phyloP scores from a whole-genome alignment of 2,113 vertebrate species.

The Myotis brandtii region DNA sequence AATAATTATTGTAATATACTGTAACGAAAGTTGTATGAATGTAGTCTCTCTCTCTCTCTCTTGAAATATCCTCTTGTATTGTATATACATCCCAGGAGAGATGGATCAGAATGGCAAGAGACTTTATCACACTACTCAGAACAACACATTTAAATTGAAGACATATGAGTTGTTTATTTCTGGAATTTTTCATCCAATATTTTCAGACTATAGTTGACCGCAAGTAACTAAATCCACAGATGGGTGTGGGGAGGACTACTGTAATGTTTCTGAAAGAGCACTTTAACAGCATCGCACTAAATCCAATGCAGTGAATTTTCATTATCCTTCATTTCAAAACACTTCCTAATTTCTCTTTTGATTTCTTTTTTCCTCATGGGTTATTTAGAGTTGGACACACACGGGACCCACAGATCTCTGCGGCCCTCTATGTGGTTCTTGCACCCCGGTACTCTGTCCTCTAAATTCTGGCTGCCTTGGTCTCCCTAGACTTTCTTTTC shows the following conservation, averaged over 20 bases:
- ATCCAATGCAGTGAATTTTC: neutral
- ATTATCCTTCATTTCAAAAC: slow-evolving; percentile 30
- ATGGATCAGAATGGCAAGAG: no score
- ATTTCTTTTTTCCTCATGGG: neutral
- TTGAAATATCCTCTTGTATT: neutral
- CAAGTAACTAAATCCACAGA: neutral
- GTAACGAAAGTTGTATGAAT: neutral
- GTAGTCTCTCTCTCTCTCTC: neutral
- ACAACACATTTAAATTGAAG: neutral
- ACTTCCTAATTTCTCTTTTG: slow-evolving; percentile 2
- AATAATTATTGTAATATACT: neutral
- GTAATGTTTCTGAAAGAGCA: neutral
- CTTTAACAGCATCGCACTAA: neutral
- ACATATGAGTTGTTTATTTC: neutral
- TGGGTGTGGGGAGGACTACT: neutral
- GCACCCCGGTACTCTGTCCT: neutral
- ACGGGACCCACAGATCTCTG: no score
- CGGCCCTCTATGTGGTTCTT: neutral
- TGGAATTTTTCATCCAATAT: neutral
- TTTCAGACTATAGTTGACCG: neutral
- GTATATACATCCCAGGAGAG: neutral
- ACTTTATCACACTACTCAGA: neutral
- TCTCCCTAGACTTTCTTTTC: neutral
- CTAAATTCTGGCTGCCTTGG: neutral
- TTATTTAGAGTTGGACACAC: neutral